Base-by-base conservation (phyloP, 2,888 invertebrate genomes). In the Opisthograptis luteolata region DNA sequence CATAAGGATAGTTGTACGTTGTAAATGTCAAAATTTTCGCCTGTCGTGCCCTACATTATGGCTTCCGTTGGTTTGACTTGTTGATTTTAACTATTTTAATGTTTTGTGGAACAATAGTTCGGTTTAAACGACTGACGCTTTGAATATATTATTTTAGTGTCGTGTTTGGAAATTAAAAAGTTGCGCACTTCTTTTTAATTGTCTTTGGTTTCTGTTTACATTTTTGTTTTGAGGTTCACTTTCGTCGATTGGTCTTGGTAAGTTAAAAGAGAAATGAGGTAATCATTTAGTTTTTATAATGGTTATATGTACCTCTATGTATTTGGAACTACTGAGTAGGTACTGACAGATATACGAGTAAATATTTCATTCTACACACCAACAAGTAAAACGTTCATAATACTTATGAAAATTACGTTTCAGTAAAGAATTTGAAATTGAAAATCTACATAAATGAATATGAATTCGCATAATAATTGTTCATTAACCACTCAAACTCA, bases 21-120 rank as follows among this genome's bases (percentile, higher is more conserved):
- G 72, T 36, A 30, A 36, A 43, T 50, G 51, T 63, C 54, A 58
- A 79, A 78, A 84, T 86, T 87, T 88, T 87, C 87, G 87, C 85
- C 76, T 73, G 74, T 70, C 70, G 66, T 79, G 87, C 60, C 87
- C 88, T 77, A 89, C 82, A 80, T 87, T 72, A 62, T 64, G 68
- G 76, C 76, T 84, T 84, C 84, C 84, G 84, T 78, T 72, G 69
- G 69, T 73, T 73, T 68, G 76, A 77, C 75, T 79, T 82, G 84
- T 80, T 81, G 81, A 79, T 81, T 84, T 84, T 81, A 83, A 81
- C 78, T 79, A 83, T 85, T 84, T 81, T 71, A 75, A 54, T 56
- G 55, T 60, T 60, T 45, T 54, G 44, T 51, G 36, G 73, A 74
- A 76, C 65, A 65, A 65, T 68, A 53, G 61, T 58, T 58, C 22